A percentile compares a stretch with the other conserved stretches of the same genome.
phyloP scores from a whole-genome alignment of 2,888 invertebrate species.

The Pyralis farinalis region DNA sequence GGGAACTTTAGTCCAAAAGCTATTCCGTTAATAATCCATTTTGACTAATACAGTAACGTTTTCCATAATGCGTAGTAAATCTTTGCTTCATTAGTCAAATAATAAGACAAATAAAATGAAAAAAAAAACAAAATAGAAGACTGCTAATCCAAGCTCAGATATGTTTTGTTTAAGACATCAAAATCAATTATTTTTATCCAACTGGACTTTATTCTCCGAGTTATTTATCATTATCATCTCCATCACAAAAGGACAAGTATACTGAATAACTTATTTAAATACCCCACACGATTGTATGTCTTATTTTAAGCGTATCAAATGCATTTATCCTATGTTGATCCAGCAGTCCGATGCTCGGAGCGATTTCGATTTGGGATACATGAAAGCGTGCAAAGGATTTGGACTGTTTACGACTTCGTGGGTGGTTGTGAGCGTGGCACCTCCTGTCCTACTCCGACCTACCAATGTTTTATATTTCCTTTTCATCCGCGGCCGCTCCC shows the following conservation, averaged over 20 bases:
- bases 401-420: constrained; percentile 79
- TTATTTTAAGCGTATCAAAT: constrained; percentile 37
- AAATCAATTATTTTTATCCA: constrained; percentile 76
- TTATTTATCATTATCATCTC: constrained; percentile 78
- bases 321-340: constrained; percentile 38
- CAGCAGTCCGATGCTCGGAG: constrained; percentile 54
- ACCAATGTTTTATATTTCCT: constrained; percentile 28
- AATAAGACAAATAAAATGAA: too few species aligned
- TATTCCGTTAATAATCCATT: too few species aligned
- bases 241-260: constrained; percentile 72
- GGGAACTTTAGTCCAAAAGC: too few species aligned
- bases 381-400: constrained; percentile 80
- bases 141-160: constrained; percentile 9
- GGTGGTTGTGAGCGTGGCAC: constrained; percentile 78
- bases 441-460: constrained; percentile 42
- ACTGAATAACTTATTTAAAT: constrained; percentile 71
- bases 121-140: neutral
- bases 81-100: too few species aligned
- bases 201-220: constrained; percentile 68
- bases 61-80: too few species aligned
- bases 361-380: constrained; percentile 79
- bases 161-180: constrained; percentile 77
- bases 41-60: too few species aligned
- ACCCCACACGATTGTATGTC: constrained; percentile 43
- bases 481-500: constrained; percentile 71